These are phyloP conservation scores for Tor tambroides DNA, from an alignment of 2,113 vertebrate species.

Conservation along the genomic window DNA sequence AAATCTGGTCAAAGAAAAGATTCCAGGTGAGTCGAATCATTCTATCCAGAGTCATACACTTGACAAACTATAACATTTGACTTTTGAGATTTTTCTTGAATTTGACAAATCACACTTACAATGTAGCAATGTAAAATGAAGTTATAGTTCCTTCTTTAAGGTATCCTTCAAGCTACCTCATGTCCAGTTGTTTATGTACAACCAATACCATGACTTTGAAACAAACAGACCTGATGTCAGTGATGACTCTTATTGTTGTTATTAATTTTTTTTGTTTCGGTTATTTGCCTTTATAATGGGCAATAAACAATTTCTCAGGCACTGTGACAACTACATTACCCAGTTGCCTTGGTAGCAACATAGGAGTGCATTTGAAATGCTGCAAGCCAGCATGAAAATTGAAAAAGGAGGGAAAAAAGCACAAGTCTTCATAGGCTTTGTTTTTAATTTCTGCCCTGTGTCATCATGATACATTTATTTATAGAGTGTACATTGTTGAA, in stretches of 20 bases:
- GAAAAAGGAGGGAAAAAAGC: not conserved
- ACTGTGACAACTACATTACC: slow-evolving; percentile 20
- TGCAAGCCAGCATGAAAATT: slow-evolving; percentile 19
- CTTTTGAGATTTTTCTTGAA: not conserved
- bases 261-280: too few relatives aligned
- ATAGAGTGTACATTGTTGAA: not conserved
- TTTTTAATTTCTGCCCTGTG: not conserved
- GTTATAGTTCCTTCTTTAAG: not conserved
- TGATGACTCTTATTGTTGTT: too few relatives aligned
- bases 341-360: slow-evolving; percentile 47
- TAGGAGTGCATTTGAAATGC: slow-evolving; percentile 37
- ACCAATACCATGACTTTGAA: not conserved
- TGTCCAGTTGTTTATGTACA: not conserved
- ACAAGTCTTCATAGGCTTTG: not conserved
- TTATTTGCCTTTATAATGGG: not conserved
- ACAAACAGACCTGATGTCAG: not conserved
- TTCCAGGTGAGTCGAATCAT: slow-evolving; percentile 86
- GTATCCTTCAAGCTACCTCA: not conserved
- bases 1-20: slow-evolving; percentile 98
- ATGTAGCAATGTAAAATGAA: not conserved
- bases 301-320: not conserved
- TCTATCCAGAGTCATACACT: not conserved
- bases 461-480: not conserved
- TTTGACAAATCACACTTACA: not conserved
- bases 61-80: not conserved